Percentiles rank a stretch among this genome's conserved stretches.
These are phyloP conservation scores for Lepus europaeus DNA, from an alignment of 2,113 vertebrate species.

Conservation along the genomic window DNA sequence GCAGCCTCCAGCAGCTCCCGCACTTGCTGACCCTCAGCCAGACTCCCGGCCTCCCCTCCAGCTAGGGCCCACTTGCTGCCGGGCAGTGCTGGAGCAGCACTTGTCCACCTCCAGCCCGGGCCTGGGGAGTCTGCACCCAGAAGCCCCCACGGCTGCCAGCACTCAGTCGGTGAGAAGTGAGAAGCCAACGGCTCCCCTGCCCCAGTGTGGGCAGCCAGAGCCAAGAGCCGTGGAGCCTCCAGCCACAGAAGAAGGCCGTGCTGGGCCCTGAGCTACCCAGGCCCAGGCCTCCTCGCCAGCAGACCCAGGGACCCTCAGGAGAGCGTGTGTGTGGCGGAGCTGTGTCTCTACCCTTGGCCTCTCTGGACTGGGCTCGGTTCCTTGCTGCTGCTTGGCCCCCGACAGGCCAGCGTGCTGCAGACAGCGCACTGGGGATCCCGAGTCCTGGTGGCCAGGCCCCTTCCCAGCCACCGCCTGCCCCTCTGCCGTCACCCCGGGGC, in stretches of 20 bases:
- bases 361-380: background rate
- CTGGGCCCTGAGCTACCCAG: too few species aligned
- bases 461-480: too few species aligned
- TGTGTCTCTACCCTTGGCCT: background rate
- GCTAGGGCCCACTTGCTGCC: too few species aligned
- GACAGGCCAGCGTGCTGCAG: background rate
- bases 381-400: too few species aligned
- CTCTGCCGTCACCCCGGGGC: background rate
- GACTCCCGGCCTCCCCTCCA: background rate
- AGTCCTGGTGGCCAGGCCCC: too few species aligned
- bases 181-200: background rate
- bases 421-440: background rate
- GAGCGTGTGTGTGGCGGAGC: fast-evolving
- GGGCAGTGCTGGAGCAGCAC: background rate
- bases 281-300: background rate
- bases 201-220: too few species aligned
- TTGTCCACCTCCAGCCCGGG: background rate
- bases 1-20: background rate
- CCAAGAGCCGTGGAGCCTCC: fast-evolving
- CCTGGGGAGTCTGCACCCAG: fast-evolving
- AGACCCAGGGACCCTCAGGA: background rate
- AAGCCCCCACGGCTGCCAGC: fast-evolving
- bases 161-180: fast-evolving
- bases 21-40: background rate
- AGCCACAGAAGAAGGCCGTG: too few species aligned